Evolutionary conservation across 2,888 invertebrate genomes (phyloP).

Genomic region (Amphipoea lucens): DNA sequence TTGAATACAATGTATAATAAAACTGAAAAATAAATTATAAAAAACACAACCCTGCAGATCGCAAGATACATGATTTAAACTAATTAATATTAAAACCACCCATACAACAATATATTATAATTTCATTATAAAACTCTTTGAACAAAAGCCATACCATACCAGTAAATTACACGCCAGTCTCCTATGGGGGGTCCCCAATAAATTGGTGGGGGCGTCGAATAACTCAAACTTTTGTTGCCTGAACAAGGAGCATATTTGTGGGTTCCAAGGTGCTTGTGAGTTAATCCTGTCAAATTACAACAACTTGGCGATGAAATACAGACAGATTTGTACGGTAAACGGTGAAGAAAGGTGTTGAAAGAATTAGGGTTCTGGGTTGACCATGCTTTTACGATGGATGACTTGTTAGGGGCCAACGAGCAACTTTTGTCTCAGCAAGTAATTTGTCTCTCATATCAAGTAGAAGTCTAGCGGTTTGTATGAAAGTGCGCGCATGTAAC

Average conservation of each 20-base stretch:
- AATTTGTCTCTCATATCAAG: no score
- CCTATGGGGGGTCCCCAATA: slow-evolving; percentile 34
- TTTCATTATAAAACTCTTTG: not conserved
- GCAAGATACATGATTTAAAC: not conserved
- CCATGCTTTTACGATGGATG: not conserved
- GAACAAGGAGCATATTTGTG: slow-evolving; percentile 43
- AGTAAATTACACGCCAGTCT: not conserved
- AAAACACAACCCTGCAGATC: no score
- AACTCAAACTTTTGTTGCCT: slow-evolving; percentile 49
- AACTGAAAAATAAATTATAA: not conserved
- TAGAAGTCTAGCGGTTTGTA: no score
- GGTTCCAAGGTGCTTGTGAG: slow-evolving; percentile 23
- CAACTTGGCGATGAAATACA: slow-evolving; percentile 5
- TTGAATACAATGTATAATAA: not conserved
- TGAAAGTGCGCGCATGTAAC: no score
- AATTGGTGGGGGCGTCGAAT: slow-evolving; percentile 46
- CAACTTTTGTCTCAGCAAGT: no score
- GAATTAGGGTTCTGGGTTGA: not conserved
- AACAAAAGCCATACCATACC: not conserved
- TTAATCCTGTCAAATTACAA: slow-evolving; percentile 44
- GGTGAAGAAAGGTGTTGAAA: not conserved
- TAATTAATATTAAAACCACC: not conserved
- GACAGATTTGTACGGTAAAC: not conserved
- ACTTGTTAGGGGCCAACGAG: not conserved
- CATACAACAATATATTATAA: not conserved